phyloP scores from a whole-genome alignment of 2,113 vertebrate genomes.

The Tyrannus savana region DNA sequence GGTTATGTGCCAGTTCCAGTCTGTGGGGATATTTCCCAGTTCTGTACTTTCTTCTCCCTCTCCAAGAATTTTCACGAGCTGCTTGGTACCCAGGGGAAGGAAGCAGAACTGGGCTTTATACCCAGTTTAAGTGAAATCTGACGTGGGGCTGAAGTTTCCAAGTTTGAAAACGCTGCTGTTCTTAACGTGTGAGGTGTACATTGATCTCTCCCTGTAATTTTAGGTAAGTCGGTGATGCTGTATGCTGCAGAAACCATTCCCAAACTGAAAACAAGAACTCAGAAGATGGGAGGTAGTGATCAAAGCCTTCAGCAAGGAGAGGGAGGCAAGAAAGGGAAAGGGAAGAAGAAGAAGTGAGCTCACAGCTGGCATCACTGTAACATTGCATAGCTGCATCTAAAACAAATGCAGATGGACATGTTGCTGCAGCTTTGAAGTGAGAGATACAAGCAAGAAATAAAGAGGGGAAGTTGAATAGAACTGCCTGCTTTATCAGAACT shows the following conservation, averaged over 20 bases:
- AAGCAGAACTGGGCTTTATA: not conserved
- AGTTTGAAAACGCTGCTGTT: not conserved
- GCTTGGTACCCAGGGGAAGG: not conserved
- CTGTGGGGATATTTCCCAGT: not conserved
- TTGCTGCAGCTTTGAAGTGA: not conserved
- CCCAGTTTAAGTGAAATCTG: not conserved
- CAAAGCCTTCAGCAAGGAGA: constrained; percentile 88
- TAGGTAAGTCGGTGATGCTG: constrained; percentile 93
- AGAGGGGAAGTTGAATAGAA: not conserved
- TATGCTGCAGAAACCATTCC: constrained; percentile 96
- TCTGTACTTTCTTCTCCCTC: not conserved
- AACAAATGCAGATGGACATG: not conserved
- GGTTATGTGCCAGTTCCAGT: not conserved
- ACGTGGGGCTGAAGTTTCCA: not conserved
- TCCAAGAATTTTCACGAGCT: not conserved
- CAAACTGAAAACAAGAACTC: constrained; percentile 94
- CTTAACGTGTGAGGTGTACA: not conserved
- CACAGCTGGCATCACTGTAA: not conserved
- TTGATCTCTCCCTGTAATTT: not conserved
- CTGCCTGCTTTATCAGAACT: constrained; percentile 6
- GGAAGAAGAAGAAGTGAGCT: constrained; percentile 92
- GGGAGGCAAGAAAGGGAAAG: constrained; percentile 95
- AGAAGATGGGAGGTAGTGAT: constrained; percentile 89
- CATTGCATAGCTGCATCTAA: not conserved
- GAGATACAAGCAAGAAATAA: not conserved